Conservation (phyloP, 2,888 invertebrate species). For the Drosophila koepferae region DNA sequence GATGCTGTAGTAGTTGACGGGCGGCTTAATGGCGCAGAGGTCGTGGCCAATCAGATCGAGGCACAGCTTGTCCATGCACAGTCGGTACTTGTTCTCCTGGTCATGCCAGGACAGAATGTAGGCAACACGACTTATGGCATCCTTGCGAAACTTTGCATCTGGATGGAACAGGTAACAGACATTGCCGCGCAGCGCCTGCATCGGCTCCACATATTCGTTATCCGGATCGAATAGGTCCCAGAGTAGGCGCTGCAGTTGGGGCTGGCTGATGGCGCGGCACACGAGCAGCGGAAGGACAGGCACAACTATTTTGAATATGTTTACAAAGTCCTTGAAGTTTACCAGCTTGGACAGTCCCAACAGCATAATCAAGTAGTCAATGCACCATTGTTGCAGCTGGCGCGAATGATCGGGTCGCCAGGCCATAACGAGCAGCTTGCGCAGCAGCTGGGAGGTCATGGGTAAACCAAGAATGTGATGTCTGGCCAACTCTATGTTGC, state of each 20-base stretch:
- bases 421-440: slow-evolving; percentile 63
- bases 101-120: slow-evolving; percentile 69
- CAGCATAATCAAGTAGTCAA: slow-evolving; percentile 76
- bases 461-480: slow-evolving; percentile 81
- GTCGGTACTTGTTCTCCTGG: slow-evolving; percentile 56
- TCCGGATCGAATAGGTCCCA: slow-evolving; percentile 81
- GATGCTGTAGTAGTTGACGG: slow-evolving; percentile 65
- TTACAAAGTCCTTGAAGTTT: slow-evolving; percentile 58
- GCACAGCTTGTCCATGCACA: slow-evolving; percentile 61
- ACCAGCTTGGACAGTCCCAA: slow-evolving; percentile 72
- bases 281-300: slow-evolving; percentile 75
- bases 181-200: slow-evolving; percentile 77
- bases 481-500: slow-evolving; percentile 55
- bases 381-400: slow-evolving; percentile 62
- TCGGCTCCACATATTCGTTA: slow-evolving; percentile 49
- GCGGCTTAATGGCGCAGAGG: slow-evolving; percentile 67
- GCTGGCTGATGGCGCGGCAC: slow-evolving; percentile 45
- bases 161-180: slow-evolving; percentile 78
- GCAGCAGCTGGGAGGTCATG: slow-evolving; percentile 71
- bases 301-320: slow-evolving; percentile 62
- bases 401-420: slow-evolving; percentile 21
- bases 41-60: slow-evolving; percentile 74
- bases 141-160: slow-evolving; percentile 61
- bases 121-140: slow-evolving; percentile 73
- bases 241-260: slow-evolving; percentile 47